Evolutionary conservation across 2,888 invertebrate genomes (phyloP), one percentile per base, ranked within the genome.

Genomic region (Limnephilus lunatus): DNA sequence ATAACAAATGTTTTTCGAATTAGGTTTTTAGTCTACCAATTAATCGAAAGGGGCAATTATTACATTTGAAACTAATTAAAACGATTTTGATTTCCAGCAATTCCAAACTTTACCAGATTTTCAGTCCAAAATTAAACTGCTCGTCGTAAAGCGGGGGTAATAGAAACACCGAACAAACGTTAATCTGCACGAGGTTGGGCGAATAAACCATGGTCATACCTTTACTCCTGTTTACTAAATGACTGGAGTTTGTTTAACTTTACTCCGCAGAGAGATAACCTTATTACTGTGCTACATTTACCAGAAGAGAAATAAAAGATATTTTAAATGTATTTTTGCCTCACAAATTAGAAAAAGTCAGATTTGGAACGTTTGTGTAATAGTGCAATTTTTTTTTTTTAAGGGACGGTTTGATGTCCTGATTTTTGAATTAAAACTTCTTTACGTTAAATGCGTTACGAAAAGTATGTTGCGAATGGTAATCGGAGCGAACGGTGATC

Each of bases 111-210:
- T 7, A 68, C 68, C 68, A 25, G 68, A 53, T 25, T 68, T 68
- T 68, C 68, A 68, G 25, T 68, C 7, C 25, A 68, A 68, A 68
- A 68, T 68, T 32, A 83, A 83, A 83, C 83, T 83, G 32, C 31
- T 25, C 19, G 35, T 35, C 35, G 83, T 30, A 30, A 68, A 68
- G 83, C 32, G 82, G 32, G 83, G 83, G 31, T 15, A 83, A 83
- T 83, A 14, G 83, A 85, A 85, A 30, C 85, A 44, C n/a, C 85
- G 85, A 85, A 85, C 85, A 85, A 85, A 85, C 85, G 85, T 85
- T 44, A 35, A 85, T 30, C 39, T 39, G 5, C 25, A 39, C 48
- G 25, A n/a, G 85, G 30, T 85, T 30, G 85, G 39, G 39, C 39
- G 30, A 44, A 44, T 39, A 39, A 85, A 39, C 39, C 85, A n/a